Percentiles rank a stretch among this genome's conserved stretches.
Evolutionary conservation across 2,113 vertebrate species (phyloP).

Genomic region (Potamarius usumacintae): DNA sequence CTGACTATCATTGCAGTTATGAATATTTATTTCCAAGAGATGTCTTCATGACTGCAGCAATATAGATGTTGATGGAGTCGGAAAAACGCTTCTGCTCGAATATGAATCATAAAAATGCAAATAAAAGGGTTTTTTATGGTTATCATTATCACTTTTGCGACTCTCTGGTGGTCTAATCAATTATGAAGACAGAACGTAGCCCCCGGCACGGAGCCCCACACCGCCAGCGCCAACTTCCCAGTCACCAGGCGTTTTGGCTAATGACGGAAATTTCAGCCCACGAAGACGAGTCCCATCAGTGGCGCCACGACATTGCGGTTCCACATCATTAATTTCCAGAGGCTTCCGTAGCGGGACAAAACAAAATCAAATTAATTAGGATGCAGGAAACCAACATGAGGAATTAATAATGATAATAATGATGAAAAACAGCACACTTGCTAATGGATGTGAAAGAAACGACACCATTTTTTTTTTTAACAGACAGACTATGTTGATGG

Average conservation of each 20-base stretch:
- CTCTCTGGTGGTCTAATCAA: conserved; percentile 70
- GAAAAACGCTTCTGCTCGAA: conserved; percentile 45
- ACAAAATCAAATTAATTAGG: conserved; percentile 82
- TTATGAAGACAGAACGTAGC: conserved; percentile 71
- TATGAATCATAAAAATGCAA: conserved; percentile 53
- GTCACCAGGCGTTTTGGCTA: conserved; percentile 80
- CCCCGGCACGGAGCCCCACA: conserved; percentile 66
- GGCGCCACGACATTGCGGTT: conserved; percentile 75
- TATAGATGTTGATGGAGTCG: conserved; percentile 31
- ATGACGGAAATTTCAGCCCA: conserved; percentile 73
- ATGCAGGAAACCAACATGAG: conserved; percentile 79
- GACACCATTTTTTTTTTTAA: conserved; percentile 63
- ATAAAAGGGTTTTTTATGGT: conserved; percentile 46
- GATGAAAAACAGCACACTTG: conserved; percentile 65
- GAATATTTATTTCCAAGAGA: conserved; percentile 33
- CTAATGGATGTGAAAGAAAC: conserved; percentile 82
- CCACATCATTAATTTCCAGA: conserved; percentile 80
- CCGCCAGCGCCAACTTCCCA: conserved; percentile 64
- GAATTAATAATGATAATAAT: conserved; percentile 77
- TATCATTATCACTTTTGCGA: conserved; percentile 51
- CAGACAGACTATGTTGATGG: conserved; percentile 62
- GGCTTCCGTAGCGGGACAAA: conserved; percentile 76
- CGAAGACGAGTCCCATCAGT: conserved; percentile 78
- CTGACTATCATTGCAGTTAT: conserved; percentile 11
- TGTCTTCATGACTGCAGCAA: conserved; percentile 17